Conservation (phyloP, 1,140 invertebrate species). For the Stegodyphus mimosarum region DNA sequence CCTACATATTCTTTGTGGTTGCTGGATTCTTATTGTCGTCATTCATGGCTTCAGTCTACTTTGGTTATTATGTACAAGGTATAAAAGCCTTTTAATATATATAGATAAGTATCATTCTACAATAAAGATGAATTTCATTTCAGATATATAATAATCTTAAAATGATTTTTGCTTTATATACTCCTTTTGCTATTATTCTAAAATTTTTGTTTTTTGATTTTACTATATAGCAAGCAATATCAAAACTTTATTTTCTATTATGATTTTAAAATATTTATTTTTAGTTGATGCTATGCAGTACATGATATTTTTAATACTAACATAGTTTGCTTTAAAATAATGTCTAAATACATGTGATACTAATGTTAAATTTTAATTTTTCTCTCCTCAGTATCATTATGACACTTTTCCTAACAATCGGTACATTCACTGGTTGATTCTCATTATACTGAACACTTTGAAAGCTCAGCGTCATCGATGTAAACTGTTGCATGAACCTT, state of each 20-base stretch:
- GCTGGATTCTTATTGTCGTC: conserved; percentile 83
- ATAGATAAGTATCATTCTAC: too few species aligned
- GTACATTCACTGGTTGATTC: conserved; percentile 83
- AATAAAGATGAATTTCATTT: too few species aligned
- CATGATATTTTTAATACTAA: too few species aligned
- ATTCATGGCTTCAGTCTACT: conserved; percentile 92
- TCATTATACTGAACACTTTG: conserved; percentile 93
- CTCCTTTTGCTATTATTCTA: too few species aligned
- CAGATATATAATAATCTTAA: too few species aligned
- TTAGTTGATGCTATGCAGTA: too few species aligned
- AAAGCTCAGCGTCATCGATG: conserved; percentile 91
- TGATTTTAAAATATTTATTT: too few species aligned
- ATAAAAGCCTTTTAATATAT: conserved; percentile 29
- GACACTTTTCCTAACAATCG: conserved; percentile 81
- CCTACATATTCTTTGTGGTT: conserved; percentile 88
- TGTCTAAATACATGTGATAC: background rate
- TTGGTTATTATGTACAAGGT: conserved; percentile 98
- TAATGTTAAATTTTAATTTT: conserved; percentile 6
- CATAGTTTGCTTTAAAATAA: too few species aligned
- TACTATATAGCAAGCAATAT: too few species aligned
- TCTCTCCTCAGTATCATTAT: conserved; percentile 85
- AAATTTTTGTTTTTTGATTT: too few species aligned
- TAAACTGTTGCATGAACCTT: conserved; percentile 79
- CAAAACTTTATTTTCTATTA: too few species aligned
- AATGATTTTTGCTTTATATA: too few species aligned